These are phyloP conservation scores for Pedicia rivosa DNA, from an alignment of 2,888 invertebrate genomes.

Conservation along the genomic window DNA sequence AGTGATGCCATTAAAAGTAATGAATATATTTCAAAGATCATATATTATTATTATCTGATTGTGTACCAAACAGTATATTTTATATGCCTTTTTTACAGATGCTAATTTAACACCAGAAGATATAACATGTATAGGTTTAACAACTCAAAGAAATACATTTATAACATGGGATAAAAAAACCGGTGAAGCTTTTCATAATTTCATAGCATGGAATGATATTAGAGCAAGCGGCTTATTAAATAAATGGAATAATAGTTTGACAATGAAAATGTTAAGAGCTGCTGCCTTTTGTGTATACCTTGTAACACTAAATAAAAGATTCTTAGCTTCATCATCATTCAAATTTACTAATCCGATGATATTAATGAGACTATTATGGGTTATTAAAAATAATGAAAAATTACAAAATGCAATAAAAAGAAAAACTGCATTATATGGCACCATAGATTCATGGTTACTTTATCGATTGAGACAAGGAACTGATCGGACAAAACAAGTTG, in stretches of 20 bases:
- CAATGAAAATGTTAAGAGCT: slow-evolving; percentile 49
- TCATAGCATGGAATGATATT: slow-evolving; percentile 84
- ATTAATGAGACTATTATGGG: slow-evolving; percentile 62
- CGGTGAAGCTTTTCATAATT: slow-evolving; percentile 62
- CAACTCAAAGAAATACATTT: slow-evolving; percentile 67
- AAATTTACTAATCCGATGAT: slow-evolving; percentile 75
- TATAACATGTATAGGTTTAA: slow-evolving; percentile 66
- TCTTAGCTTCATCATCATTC: slow-evolving; percentile 69
- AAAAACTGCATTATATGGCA: slow-evolving; percentile 62
- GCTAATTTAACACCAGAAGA: slow-evolving; percentile 46
- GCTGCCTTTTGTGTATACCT: slow-evolving; percentile 53
- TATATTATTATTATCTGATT: background rate
- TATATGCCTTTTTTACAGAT: slow-evolving; percentile 34
- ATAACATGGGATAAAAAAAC: slow-evolving; percentile 67
- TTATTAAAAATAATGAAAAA: slow-evolving; percentile 50
- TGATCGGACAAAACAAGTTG: slow-evolving; percentile 15
- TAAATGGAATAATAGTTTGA: slow-evolving; percentile 61
- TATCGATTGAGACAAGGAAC: slow-evolving; percentile 49
- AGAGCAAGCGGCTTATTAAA: slow-evolving; percentile 57
- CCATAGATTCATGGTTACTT: slow-evolving; percentile 86
- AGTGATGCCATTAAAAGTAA: slow-evolving; percentile 51
- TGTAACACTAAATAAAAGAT: slow-evolving; percentile 63
- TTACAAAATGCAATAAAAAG: slow-evolving; percentile 45
- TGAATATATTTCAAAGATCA: slow-evolving; percentile 7
- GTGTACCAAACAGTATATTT: background rate